Percentiles rank a stretch among this genome's conserved stretches.
Evolutionary conservation across 2,888 invertebrate genomes (phyloP).

Genomic region (Phalera bucephala): DNA sequence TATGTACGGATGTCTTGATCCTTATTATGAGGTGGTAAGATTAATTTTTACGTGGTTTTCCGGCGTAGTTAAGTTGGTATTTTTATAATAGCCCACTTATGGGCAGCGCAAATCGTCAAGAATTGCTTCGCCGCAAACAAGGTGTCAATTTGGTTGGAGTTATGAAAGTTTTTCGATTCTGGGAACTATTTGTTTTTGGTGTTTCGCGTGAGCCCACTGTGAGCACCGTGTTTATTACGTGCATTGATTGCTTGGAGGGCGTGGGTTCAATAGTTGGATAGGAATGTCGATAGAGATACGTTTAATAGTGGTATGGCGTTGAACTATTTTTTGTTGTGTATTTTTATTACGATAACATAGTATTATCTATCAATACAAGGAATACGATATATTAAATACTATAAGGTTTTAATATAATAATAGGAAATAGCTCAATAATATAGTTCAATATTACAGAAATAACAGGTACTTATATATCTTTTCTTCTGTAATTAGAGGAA

Average conservation of each 20-base stretch:
- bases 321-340: no score
- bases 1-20: constrained; percentile 7
- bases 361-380: no score
- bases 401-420: no score
- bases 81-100: constrained; percentile 80
- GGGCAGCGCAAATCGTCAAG: constrained; percentile 75
- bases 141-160: constrained; percentile 81
- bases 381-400: no score
- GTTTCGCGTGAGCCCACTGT: constrained; percentile 45
- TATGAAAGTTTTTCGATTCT: constrained; percentile 76
- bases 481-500: no score
- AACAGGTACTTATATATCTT: no score
- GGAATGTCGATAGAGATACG: constrained; percentile 34
- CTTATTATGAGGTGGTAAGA: constrained; percentile 22
- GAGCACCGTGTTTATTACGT: constrained; percentile 61
- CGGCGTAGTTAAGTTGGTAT: constrained; percentile 37
- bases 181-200: constrained; percentile 79
- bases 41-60: constrained; percentile 18
- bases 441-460: no score
- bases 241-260: constrained; percentile 57
- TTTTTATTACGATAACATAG: no score
- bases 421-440: no score
- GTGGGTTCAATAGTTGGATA: constrained; percentile 54
- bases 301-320: no score
- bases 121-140: constrained; percentile 76